Evolutionary conservation across 1,140 invertebrate species (phyloP), one percentile per base, ranked within the genome.

Genomic region (Gryon sp.): DNA sequence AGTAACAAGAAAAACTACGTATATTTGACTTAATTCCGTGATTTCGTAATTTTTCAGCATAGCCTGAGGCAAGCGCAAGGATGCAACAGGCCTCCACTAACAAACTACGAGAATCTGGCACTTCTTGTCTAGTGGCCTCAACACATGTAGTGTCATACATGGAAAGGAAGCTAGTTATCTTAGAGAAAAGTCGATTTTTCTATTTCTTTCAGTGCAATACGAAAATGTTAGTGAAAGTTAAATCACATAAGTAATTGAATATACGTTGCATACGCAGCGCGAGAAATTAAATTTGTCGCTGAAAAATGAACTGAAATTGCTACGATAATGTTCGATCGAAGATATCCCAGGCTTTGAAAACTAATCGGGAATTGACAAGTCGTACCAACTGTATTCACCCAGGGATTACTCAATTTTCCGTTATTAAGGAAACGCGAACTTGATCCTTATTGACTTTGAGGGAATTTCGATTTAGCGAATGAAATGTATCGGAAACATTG

Each of bases 21-120:
- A n/a, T n/a, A n/a, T n/a, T n/a, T 45, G 22, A 59, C 55, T 62
- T 43, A 41, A 66, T 55, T 55, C 43, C 24, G 46, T 38, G 6
- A 53, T 34, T 78, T 80, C 57, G 40, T 15, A 69, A 80, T 83
- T 81, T 84, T 82, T 82, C 76, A 80, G 41, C 53, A 18, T 83
- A 52, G 82, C 85, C 82, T 11, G 70, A 82, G 86, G 86, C 84
- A 80, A 84, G 78, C 40, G 40, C 34, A 83, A 79, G 80, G 50
- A 84, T 82, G 85, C 85, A 87, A 88, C 87, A 88, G 84, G 85
- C 87, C 83, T 84, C 81, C 79, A 82, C 84, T 86, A 87, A 87
- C 84, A 87, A 86, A 87, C 82, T 69, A 76, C 65, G 83, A 78
- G 82, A 85, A 83, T 84, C 81, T 83, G 83, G 82, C 57, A 84